A percentile compares a stretch with the other conserved stretches of the same genome.
These are phyloP conservation scores for Peromyscus melanophrys DNA, from an alignment of 2,797 vertebrate species.

Conservation along the genomic window DNA sequence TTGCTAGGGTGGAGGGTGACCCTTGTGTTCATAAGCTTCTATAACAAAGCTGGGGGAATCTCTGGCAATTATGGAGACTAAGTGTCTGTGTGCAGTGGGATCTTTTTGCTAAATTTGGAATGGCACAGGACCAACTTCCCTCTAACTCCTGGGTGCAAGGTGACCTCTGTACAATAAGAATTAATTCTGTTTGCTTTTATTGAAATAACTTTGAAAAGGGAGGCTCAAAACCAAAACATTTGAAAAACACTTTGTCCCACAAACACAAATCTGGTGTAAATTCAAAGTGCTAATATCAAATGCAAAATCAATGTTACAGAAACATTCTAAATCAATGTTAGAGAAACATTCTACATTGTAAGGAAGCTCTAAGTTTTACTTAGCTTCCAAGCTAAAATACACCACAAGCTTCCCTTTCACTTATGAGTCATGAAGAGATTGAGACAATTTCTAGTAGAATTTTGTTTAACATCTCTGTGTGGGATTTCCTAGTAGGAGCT, in stretches of 20 bases:
- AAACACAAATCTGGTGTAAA: constrained; percentile 3
- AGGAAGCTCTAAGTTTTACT: not conserved
- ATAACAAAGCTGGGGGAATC: not conserved
- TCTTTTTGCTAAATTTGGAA: constrained; percentile 69
- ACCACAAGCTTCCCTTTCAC: not conserved
- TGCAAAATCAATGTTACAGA: not conserved
- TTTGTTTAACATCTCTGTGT: constrained; percentile 68
- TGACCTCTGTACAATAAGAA: constrained; percentile 62
- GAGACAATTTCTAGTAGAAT: constrained; percentile 28
- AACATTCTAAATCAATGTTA: not conserved
- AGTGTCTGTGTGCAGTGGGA: constrained; percentile 69
- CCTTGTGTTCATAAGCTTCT: constrained; percentile 66
- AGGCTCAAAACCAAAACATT: not conserved
- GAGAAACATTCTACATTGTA: not conserved
- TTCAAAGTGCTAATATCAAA: not conserved
- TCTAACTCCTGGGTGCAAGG: constrained; percentile 37
- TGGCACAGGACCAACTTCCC: constrained; percentile 38
- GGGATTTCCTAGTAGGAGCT: constrained; percentile 65
- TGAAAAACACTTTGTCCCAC: not conserved
- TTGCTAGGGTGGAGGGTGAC: not conserved
- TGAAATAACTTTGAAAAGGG: not conserved
- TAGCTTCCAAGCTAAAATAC: constrained; percentile 15
- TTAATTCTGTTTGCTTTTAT: not conserved
- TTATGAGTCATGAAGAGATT: constrained; percentile 12
- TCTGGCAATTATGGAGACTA: constrained; percentile 35